Percentiles rank a stretch among this genome's conserved stretches.
phyloP scores from a whole-genome alignment of 1,140 invertebrate species.

The Drosophila jambulina region DNA sequence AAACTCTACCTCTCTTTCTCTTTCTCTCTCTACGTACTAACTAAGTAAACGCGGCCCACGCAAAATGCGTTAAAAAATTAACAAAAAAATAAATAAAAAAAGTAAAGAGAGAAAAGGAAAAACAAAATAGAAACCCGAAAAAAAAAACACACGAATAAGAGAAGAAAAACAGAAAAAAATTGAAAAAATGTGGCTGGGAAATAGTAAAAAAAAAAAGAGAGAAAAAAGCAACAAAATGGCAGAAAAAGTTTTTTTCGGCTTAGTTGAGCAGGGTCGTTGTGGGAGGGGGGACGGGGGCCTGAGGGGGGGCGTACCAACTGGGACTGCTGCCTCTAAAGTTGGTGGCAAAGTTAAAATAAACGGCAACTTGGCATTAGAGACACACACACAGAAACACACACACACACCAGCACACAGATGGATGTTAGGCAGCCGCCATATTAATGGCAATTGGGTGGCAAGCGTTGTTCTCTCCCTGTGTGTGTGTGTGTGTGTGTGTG shows the following conservation, averaged over 20 bases:
- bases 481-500: conserved; percentile 58
- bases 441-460: conserved; percentile 83
- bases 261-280: conserved; percentile 45
- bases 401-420: conserved; percentile 44
- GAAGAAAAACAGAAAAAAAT: conserved; percentile 34
- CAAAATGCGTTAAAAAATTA: conserved; percentile 74
- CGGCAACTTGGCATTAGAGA: conserved; percentile 83
- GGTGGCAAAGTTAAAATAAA: conserved; percentile 82
- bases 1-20: no score
- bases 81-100: conserved; percentile 31
- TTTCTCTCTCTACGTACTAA: conserved; percentile 19
- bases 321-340: conserved; percentile 74
- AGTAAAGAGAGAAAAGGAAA: background rate
- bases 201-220: conserved; percentile 59
- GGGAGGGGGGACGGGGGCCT: background rate
- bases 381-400: conserved; percentile 51
- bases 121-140: conserved; percentile 36
- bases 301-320: conserved; percentile 31
- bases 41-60: conserved; percentile 55
- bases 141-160: conserved; percentile 17
- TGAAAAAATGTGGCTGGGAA: conserved; percentile 68
- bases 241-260: conserved; percentile 62
- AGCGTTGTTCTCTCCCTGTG: conserved; percentile 33
- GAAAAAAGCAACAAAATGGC: conserved; percentile 71
- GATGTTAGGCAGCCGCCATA: conserved; percentile 80